A percentile compares a stretch with the other conserved stretches of the same genome.
Evolutionary conservation across 2,888 invertebrate species (phyloP).

Genomic region (Pristionchus arcanus): DNA sequence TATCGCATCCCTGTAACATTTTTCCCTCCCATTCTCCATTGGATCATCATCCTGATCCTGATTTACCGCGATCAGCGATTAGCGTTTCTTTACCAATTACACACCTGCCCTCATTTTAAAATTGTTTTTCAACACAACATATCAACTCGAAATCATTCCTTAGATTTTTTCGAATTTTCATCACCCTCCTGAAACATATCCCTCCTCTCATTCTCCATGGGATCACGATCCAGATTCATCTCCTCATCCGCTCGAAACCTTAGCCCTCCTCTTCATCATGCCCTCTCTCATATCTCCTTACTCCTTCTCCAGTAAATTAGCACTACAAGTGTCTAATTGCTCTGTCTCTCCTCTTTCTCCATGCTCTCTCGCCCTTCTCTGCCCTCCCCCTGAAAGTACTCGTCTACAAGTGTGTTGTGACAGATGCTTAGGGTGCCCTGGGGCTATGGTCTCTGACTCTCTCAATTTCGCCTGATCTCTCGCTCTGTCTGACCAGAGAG

Average conservation of each 20-base stretch:
- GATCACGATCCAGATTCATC: no score
- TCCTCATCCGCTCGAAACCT: background rate
- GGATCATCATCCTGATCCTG: no score
- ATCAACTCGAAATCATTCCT: no score
- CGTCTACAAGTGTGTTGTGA: constrained; percentile 44
- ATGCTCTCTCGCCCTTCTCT: constrained; percentile 8
- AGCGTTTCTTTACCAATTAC: no score
- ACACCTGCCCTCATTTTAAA: no score
- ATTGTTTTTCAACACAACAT: no score
- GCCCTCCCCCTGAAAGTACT: background rate
- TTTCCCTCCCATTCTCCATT: no score
- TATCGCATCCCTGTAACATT: no score
- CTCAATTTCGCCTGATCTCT: background rate
- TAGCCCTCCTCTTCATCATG: background rate
- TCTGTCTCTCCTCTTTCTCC: background rate
- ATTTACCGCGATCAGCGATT: no score
- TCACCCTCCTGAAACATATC: background rate
- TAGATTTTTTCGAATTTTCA: background rate
- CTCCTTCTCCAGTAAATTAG: constrained; percentile 33
- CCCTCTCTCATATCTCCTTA: constrained; percentile 16
- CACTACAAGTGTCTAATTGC: constrained; percentile 29
- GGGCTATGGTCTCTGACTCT: background rate
- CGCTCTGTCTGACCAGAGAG: background rate
- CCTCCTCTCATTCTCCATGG: no score
- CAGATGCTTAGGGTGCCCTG: constrained; percentile 36